Conservation (phyloP, 2,113 vertebrate genomes). For the Oostethus manadensis region DNA sequence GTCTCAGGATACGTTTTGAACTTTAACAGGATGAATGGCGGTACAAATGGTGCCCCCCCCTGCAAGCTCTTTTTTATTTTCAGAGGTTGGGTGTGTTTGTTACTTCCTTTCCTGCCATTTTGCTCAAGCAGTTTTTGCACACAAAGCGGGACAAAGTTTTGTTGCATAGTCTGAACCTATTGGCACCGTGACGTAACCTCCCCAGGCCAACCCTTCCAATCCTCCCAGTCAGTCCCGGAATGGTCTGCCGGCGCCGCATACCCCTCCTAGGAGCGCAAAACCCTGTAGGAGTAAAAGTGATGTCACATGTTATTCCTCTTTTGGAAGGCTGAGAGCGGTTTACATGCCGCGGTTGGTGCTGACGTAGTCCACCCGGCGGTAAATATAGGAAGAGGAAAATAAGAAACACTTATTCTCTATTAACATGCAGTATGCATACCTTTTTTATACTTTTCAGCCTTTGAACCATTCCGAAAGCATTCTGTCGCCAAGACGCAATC, state of each 20-base stretch:
- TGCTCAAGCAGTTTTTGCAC: neutral
- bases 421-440: too few species aligned
- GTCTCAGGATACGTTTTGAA: slow-evolving; percentile 43
- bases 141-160: neutral
- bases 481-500: slow-evolving; percentile 6
- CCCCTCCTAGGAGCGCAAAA: slow-evolving; percentile 3
- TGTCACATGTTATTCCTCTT: slow-evolving; percentile 62
- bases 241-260: neutral
- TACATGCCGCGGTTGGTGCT: slow-evolving; percentile 21
- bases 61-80: slow-evolving; percentile 16
- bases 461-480: slow-evolving; percentile 16
- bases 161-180: neutral
- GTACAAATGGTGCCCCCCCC: neutral
- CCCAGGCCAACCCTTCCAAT: slow-evolving; percentile 5
- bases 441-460: neutral
- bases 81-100: slow-evolving; percentile 23
- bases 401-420: slow-evolving; percentile 6
- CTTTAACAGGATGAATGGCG: slow-evolving; percentile 38
- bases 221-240: neutral
- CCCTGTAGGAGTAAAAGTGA: slow-evolving; percentile 40
- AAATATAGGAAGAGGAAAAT: slow-evolving; percentile 42
- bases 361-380: slow-evolving; percentile 42
- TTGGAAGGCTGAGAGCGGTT: slow-evolving; percentile 38
- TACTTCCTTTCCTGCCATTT: slow-evolving; percentile 33
- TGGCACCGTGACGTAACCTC: slow-evolving; percentile 1